Evolutionary conservation across 2,888 invertebrate genomes (phyloP).

Genomic region (Schrankia costaestrigalis): DNA sequence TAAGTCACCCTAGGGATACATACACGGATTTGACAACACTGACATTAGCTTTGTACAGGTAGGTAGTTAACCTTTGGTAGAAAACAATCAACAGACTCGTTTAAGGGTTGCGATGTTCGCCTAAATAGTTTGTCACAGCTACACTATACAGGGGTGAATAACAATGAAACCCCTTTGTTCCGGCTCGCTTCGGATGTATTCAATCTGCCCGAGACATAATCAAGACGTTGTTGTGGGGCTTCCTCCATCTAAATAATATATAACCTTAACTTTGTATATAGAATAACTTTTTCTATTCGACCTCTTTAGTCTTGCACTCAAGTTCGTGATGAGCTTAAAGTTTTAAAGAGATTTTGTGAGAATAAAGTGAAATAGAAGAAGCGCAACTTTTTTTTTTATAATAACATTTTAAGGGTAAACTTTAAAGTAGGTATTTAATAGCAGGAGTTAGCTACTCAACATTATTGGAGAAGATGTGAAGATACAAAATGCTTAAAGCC

Average conservation of each 20-base stretch:
- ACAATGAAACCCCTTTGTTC: constrained; percentile 75
- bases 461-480: no score
- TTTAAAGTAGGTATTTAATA: no score
- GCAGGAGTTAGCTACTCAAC: no score
- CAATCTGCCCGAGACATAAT: constrained; percentile 69
- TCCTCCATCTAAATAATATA: constrained; percentile 28
- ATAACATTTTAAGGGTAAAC: no score
- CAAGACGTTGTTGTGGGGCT: constrained; percentile 59
- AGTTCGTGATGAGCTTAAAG: constrained; percentile 14
- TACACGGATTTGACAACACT: constrained; percentile 7
- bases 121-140: constrained; percentile 66
- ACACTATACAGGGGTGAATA: constrained; percentile 69
- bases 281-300: constrained; percentile 27
- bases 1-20: no score
- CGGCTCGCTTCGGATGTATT: constrained; percentile 60
- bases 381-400: not conserved
- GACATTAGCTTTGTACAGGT: constrained; percentile 24
- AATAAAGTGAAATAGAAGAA: not conserved
- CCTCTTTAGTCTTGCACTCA: constrained; percentile 11
- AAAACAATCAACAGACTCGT: constrained; percentile 51
- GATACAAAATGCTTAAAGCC: no score
- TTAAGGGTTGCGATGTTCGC: constrained; percentile 51
- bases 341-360: constrained; percentile 10
- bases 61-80: constrained; percentile 43
- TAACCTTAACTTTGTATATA: constrained; percentile 34